A percentile compares a stretch with the other conserved stretches of the same genome.
Evolutionary conservation across 2,113 vertebrate species (phyloP).

Genomic region (Apus apus): DNA sequence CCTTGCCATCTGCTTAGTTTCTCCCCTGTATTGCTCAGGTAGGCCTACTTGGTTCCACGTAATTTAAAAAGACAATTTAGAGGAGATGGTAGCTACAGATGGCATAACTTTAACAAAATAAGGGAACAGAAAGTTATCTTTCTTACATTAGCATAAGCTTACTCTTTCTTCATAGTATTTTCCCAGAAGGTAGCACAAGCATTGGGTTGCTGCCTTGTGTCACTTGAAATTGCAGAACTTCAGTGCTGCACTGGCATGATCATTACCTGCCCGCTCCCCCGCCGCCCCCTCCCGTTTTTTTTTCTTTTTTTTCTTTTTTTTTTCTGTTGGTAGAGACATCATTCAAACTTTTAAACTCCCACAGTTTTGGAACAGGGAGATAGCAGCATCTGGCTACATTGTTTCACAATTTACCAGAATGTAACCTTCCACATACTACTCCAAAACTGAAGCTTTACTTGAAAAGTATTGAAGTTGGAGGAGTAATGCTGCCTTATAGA

Average conservation of each 20-base stretch:
- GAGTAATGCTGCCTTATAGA: not conserved
- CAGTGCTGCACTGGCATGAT: not conserved
- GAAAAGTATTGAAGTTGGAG: not conserved
- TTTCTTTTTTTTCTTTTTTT: not conserved
- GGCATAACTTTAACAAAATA: not conserved
- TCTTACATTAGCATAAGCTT: not conserved
- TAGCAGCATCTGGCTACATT: not conserved
- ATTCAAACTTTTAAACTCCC: not conserved
- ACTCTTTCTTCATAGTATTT: not conserved
- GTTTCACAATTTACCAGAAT: not conserved
- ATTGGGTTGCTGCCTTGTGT: rapidly evolving
- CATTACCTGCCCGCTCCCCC: not conserved
- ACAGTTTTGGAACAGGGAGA: not conserved
- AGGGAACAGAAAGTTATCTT: not conserved
- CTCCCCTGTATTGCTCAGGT: not conserved
- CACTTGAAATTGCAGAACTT: not conserved
- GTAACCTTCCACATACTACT: not conserved
- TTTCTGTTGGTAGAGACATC: not conserved
- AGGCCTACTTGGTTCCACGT: not conserved
- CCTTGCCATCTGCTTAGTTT: not conserved
- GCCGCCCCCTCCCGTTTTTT: too few species aligned
- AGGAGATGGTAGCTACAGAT: not conserved
- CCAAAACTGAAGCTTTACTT: not conserved
- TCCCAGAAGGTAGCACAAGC: not conserved
- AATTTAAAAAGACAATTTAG: not conserved